A percentile compares a stretch with the other conserved stretches of the same genome.
phyloP scores from a whole-genome alignment of 2,113 vertebrate genomes.

The Mustelus asterias region DNA sequence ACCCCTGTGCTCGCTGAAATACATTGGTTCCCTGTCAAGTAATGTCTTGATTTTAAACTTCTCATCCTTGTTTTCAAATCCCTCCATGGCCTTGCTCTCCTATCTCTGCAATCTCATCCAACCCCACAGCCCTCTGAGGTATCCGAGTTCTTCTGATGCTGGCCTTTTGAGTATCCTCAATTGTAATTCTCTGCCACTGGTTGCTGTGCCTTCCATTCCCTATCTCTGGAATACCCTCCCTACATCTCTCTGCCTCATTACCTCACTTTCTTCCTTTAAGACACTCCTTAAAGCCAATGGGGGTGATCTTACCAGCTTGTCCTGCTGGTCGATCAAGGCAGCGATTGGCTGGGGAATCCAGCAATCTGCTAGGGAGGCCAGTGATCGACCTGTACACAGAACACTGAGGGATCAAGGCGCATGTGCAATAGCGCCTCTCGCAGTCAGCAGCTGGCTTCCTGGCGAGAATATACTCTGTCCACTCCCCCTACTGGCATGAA shows the following conservation, averaged over 20 bases:
- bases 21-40: neutral
- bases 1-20: neutral
- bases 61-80: neutral
- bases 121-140: neutral
- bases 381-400: too few relatives aligned
- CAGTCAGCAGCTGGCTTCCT: too few relatives aligned
- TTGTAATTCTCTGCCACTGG: neutral
- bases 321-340: too few relatives aligned
- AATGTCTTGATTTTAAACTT: neutral
- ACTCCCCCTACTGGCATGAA: too few relatives aligned
- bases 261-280: neutral
- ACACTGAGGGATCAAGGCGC: too few relatives aligned
- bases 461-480: too few relatives aligned
- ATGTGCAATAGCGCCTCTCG: too few relatives aligned
- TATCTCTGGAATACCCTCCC: too few relatives aligned
- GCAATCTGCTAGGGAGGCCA: too few relatives aligned
- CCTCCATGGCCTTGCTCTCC: neutral
- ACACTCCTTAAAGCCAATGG: too few relatives aligned
- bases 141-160: neutral
- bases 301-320: too few relatives aligned
- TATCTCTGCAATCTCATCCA: neutral
- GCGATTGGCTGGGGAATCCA: too few relatives aligned
- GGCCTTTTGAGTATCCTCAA: neutral
- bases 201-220: neutral
- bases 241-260: neutral